Base-by-base conservation (phyloP, 2,113 vertebrate species). In the Dipodomys spectabilis region DNA sequence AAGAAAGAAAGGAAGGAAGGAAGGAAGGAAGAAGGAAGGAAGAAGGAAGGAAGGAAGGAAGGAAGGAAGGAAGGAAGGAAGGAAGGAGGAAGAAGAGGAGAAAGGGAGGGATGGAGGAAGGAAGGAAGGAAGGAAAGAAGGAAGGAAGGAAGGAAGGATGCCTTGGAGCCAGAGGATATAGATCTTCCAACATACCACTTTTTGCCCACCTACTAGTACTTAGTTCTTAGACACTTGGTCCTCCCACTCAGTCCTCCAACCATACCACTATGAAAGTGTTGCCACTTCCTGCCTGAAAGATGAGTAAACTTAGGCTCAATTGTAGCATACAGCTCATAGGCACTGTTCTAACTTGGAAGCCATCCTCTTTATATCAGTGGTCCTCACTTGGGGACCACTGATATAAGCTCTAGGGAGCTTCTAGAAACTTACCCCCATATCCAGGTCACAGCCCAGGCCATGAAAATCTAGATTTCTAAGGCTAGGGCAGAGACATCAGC, bases 301-400 rank as follows among this genome's bases (percentile, higher is more conserved):
- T 69, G 44, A 72, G 28, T 53, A 93, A 92, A 93, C 62, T 74
- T 57, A 89, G 73, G 53, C 64, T 72, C 72, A 30, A 23, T 53
- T 45, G n/a, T 30, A n/a, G 62, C 35, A 3, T 9, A 32, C 69
- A 2, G 5, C 53, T 75, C 57, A 57, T 64, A 88, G 68, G 39
- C 39, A 22, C 68, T 81, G 28, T 67, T 85, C 57, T 18, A 45
- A 68, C 2, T 19, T 44, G 45, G n/a, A 93, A 82, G 77, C 62
- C 45, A 44, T 44, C 64, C 30, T 44, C 67, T 78, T 19, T 69
- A 19, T 28, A 35, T 75, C 7, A 25, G 25, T 22, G 44, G 23
- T 64, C 68, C 28, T 77, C 15, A 23, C 60, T 12, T 11, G 3
- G 49, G 64, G 18, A 35, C 35, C 35, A 35, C 35, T 35, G 35